Conservation (phyloP, 2,113 vertebrate species). For the Cynopterus brachyotis region DNA sequence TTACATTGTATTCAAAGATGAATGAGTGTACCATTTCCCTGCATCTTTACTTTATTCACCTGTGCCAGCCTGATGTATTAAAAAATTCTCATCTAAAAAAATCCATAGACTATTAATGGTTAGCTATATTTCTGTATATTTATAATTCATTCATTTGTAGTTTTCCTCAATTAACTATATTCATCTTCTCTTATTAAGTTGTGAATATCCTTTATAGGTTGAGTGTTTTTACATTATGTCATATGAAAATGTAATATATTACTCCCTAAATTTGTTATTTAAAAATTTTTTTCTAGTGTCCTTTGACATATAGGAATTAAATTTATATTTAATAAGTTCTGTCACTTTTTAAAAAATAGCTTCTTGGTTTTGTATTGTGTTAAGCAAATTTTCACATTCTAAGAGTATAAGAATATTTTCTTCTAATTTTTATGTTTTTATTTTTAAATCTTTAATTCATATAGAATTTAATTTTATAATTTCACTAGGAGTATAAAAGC, state of each 20-base stretch:
- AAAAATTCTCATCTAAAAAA: neutral
- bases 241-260: conserved; percentile 1
- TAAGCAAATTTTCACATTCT: conserved; percentile 16
- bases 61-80: neutral
- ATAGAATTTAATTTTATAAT: conserved; percentile 20
- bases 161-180: neutral
- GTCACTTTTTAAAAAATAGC: neutral
- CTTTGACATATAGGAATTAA: neutral
- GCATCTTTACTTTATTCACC: neutral
- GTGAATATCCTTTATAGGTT: neutral
- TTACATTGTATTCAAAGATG: neutral
- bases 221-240: neutral
- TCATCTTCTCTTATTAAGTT: neutral
- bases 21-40: neutral
- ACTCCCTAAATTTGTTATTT: neutral
- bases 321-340: conserved; percentile 11
- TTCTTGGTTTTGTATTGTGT: neutral
- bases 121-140: neutral
- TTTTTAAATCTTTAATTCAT: neutral
- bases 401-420: neutral
- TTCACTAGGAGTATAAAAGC: neutral
- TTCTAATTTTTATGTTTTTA: neutral
- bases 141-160: neutral
- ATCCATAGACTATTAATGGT: neutral
- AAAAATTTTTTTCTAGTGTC: neutral